Conservation (phyloP, 2,888 invertebrate species). For the Thera obeliscata region DNA sequence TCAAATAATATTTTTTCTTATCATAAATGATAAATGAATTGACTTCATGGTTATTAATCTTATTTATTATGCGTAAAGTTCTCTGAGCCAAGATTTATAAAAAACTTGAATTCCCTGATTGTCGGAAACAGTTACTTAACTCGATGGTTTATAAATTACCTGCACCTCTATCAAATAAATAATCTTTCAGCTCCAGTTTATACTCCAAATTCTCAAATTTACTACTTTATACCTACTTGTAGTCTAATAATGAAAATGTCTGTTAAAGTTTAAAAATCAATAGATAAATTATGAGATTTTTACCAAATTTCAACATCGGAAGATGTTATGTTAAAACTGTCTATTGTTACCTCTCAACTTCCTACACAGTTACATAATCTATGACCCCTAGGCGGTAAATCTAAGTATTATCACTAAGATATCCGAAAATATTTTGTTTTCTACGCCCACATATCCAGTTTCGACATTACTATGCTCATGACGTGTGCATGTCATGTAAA, state of each 20-base stretch:
- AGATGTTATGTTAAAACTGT: background rate
- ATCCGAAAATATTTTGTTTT: conserved; percentile 37
- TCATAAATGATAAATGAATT: conserved; percentile 61
- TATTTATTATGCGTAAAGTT: conserved; percentile 54
- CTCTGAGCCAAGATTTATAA: conserved; percentile 61
- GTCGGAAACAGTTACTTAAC: conserved; percentile 16
- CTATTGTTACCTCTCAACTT: conserved; percentile 4
- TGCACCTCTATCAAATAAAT: too few relatives aligned
- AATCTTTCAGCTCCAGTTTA: too few relatives aligned
- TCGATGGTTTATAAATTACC: background rate
- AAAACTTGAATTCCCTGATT: conserved; percentile 32
- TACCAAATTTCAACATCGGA: background rate
- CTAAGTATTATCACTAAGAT: conserved; percentile 21
- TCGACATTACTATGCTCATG: conserved; percentile 52
- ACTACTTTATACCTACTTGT: too few relatives aligned
- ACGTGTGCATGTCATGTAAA: conserved; percentile 49
- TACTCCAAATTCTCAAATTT: too few relatives aligned
- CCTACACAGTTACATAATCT: conserved; percentile 3
- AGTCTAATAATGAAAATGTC: background rate
- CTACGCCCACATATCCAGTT: conserved; percentile 52
- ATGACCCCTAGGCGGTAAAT: conserved; percentile 18
- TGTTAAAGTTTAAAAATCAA: background rate
- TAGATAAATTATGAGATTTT: background rate
- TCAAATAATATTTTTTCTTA: conserved; percentile 46
- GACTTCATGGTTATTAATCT: conserved; percentile 60